Evolutionary conservation across 2,888 invertebrate species (phyloP).

Genomic region (Lordiphosa andalusiaca): DNA sequence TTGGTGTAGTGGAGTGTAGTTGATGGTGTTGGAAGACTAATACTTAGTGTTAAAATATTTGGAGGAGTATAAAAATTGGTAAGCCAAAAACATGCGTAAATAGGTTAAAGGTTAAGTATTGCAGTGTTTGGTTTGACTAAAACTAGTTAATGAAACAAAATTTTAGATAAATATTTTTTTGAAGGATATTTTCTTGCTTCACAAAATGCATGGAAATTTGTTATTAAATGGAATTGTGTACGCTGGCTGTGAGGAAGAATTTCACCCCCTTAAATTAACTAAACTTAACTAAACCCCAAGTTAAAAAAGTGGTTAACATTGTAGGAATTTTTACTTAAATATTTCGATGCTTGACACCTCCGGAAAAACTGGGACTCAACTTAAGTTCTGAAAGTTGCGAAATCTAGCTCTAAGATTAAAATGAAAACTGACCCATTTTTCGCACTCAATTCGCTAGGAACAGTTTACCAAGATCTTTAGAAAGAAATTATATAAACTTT

Average conservation of each 20-base stretch:
- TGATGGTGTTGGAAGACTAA: slow-evolving; percentile 31
- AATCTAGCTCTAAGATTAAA: too few relatives aligned
- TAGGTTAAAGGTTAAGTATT: slow-evolving; percentile 12
- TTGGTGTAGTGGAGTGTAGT: slow-evolving; percentile 26
- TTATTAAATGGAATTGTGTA: slow-evolving; percentile 16
- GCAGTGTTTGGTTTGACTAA: slow-evolving; percentile 3
- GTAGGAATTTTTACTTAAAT: too few relatives aligned
- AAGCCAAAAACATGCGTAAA: slow-evolving; percentile 14
- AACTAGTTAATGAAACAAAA: slow-evolving; percentile 1
- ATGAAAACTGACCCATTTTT: too few relatives aligned
- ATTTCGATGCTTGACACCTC: too few relatives aligned
- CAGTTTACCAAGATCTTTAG: too few relatives aligned
- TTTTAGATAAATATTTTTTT: neutral
- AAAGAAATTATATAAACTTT: too few relatives aligned
- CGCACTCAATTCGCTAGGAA: too few relatives aligned
- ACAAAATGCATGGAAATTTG: slow-evolving; percentile 15
- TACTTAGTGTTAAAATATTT: slow-evolving; percentile 45
- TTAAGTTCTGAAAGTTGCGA: too few relatives aligned
- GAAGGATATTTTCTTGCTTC: slow-evolving; percentile 11
- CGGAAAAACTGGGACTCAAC: too few relatives aligned
- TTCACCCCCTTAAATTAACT: too few relatives aligned
- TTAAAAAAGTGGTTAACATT: too few relatives aligned
- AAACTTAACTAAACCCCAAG: too few relatives aligned
- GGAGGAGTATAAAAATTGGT: slow-evolving; percentile 27
- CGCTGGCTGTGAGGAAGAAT: slow-evolving; percentile 17